Conservation (phyloP, 2,888 invertebrate species). For the Calephelis perditalis region DNA sequence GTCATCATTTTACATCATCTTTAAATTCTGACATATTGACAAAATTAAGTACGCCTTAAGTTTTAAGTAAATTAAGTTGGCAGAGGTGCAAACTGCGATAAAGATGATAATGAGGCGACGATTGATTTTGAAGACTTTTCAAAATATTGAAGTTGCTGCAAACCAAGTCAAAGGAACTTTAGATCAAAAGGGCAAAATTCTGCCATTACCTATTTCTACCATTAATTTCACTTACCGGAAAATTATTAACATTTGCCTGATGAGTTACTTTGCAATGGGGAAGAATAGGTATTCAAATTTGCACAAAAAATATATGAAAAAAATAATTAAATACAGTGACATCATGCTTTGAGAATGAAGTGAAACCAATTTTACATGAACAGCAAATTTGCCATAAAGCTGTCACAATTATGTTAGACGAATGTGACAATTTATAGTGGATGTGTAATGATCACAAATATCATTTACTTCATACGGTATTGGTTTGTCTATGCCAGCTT, state of each 20-base stretch:
- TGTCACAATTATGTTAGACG: background rate
- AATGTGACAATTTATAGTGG: background rate
- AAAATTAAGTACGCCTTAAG: constrained; percentile 15
- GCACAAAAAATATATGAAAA: constrained; percentile 2
- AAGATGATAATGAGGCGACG: background rate
- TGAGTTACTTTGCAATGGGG: background rate
- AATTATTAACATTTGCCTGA: background rate
- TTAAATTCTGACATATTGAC: constrained; percentile 16
- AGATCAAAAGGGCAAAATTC: too few species aligned
- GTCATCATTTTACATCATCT: constrained; percentile 17
- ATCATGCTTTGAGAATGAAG: background rate
- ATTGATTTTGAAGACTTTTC: background rate
- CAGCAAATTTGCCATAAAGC: background rate
- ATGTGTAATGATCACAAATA: background rate
- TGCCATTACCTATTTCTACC: too few species aligned
- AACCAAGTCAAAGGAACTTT: too few species aligned
- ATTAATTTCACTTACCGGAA: background rate
- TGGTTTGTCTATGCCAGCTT: too few species aligned
- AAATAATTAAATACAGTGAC: background rate
- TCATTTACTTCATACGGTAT: background rate
- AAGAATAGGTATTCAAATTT: too few species aligned
- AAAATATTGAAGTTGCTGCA: background rate
- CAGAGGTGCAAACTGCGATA: constrained; percentile 8
- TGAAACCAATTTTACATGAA: too few species aligned
- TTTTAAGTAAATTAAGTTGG: too few species aligned